Evolutionary conservation across 2,113 vertebrate genomes (phyloP), one percentile per base, ranked within the genome.

Genomic region (Gorsachius goisagi): DNA sequence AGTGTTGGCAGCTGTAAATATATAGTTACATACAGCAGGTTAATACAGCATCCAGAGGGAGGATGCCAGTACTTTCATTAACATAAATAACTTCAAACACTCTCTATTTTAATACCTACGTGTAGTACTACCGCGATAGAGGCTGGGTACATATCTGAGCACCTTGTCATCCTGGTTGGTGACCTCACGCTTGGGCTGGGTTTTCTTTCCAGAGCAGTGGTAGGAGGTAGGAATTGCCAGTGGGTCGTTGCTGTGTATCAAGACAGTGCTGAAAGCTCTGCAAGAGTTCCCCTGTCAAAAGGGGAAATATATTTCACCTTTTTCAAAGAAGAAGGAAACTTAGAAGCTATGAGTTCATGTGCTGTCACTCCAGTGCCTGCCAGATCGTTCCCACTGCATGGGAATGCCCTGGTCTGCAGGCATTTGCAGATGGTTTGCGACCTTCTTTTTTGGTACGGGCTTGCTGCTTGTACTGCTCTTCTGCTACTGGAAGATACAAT

Each of bases 1-100:
- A 85, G 92, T 68, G 72, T 9, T 94, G 83, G 87, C 76, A 91
- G 71, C 71, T 89, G 78, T 89, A 77, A 93, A 68, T 86, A 84
- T 10, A 49, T 32, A n/a, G 56, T 86, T 73, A 66, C 35, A 44
- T 63, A 18, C 59, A 79, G 58, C 62, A 94, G 87, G 89, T 95
- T 92, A 85, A 76, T 69, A 15, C 62, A 87, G 62, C 63, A 67
- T 73, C 44, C 73, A 71, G 88, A 53, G 72, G 63, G 71, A 91
- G 50, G 44, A 39, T 94, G 80, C 56, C 64, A 85, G 62, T 69
- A 23, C 52, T 90, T 78, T 56, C 22, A 64, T 81, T 78, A 76
- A 53, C 13, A 86, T 67, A 79, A 89, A 67, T 89, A 88, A 92
- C 77, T 85, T 74, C 53, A 80, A 56, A 50, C n/a, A 6, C 30